Evolutionary conservation across 92 coral and sea anemone genomes (phyloP).

Genomic region (Zoanthus solanderi): DNA sequence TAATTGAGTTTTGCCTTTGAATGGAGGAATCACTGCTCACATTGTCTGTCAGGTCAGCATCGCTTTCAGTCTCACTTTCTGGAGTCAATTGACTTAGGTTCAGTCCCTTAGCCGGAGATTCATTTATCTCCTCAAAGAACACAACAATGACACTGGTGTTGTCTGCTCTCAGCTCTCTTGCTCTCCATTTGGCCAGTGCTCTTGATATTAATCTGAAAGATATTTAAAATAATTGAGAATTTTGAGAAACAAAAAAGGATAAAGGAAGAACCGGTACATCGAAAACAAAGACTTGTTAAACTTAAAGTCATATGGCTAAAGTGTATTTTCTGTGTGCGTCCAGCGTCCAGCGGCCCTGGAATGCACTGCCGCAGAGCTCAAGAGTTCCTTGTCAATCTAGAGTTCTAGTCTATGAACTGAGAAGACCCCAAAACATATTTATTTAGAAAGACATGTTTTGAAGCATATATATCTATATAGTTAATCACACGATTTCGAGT

Average conservation of each 20-base stretch:
- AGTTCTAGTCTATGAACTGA: no score
- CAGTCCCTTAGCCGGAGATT: constrained; percentile 50
- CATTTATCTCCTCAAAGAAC: constrained; percentile 84
- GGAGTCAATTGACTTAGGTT: constrained; percentile 62
- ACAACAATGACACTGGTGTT: constrained; percentile 91
- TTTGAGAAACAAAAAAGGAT: not conserved
- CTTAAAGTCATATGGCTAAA: no score
- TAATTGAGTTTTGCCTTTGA: constrained; percentile 47
- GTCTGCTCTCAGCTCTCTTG: constrained; percentile 88
- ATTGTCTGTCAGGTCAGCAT: constrained; percentile 73
- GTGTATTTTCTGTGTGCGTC: no score
- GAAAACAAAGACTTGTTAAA: no score
- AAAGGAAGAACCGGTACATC: no score
- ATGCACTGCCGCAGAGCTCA: no score
- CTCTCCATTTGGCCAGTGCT: constrained; percentile 92
- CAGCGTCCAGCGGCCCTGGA: no score
- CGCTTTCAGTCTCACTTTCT: constrained; percentile 85
- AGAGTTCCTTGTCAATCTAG: no score
- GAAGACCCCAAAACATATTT: no score
- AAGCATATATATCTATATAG: no score
- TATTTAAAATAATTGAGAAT: not conserved
- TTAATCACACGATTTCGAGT: no score
- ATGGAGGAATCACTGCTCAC: constrained; percentile 64
- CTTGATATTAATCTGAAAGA: constrained; percentile 73
- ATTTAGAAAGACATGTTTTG: no score